Conservation (phyloP, 2,797 vertebrate genomes). For the Hapalemur alaotrensis region DNA sequence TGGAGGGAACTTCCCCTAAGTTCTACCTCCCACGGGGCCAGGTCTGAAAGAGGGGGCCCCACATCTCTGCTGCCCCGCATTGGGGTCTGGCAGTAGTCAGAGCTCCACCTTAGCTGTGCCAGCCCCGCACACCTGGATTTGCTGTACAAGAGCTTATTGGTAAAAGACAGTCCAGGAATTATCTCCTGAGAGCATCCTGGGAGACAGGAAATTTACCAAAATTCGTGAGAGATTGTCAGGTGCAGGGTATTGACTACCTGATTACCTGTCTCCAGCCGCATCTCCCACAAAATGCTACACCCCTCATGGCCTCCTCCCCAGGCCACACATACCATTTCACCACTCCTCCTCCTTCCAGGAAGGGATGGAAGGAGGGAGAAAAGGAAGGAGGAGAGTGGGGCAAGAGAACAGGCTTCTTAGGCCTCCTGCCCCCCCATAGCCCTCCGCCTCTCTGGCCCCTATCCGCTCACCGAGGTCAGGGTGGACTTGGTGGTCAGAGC, state of each 20-base stretch:
- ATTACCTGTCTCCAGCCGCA: neutral
- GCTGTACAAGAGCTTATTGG: neutral
- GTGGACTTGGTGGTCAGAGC: constrained; percentile 91
- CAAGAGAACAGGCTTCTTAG: neutral
- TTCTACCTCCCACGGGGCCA: neutral
- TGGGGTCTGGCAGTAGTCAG: neutral
- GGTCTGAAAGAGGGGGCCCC: neutral
- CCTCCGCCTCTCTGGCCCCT: neutral
- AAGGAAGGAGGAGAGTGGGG: neutral
- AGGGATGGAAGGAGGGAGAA: neutral
- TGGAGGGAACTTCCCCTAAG: neutral
- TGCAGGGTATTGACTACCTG: neutral
- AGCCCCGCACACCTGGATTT: neutral
- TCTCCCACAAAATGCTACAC: neutral
- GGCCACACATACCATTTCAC: neutral
- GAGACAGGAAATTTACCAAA: neutral
- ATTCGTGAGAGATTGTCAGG: neutral
- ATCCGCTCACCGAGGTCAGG: constrained; percentile 89
- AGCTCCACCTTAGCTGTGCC: neutral
- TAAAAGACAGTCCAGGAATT: neutral
- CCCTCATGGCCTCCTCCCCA: neutral
- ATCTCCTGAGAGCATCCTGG: neutral
- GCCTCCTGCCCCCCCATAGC: neutral
- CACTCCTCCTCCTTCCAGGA: neutral
- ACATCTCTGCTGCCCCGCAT: neutral